Evolutionary conservation across 1,140 invertebrate genomes (phyloP).

Genomic region (Fopius arisanus): DNA sequence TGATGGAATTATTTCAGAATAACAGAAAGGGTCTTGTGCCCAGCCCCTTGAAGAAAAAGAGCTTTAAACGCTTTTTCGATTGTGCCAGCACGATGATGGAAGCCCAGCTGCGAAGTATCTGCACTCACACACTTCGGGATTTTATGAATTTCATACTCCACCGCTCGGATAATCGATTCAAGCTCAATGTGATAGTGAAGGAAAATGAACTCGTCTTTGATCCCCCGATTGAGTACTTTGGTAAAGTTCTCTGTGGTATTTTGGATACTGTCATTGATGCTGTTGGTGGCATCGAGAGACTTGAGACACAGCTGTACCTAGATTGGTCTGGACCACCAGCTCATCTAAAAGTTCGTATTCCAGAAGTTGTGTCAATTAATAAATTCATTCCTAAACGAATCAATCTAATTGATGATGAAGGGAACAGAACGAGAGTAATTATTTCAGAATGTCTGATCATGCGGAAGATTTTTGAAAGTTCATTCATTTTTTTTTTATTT

Average conservation of each 20-base stretch:
- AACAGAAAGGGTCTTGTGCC: slow-evolving; percentile 81
- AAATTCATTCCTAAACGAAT: too few species aligned
- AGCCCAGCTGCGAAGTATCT: slow-evolving; percentile 80
- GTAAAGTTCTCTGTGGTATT: slow-evolving; percentile 73
- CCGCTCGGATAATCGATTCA: slow-evolving; percentile 73
- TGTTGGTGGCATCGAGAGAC: slow-evolving; percentile 73
- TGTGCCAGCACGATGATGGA: slow-evolving; percentile 88
- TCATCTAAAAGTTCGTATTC: slow-evolving; percentile 62
- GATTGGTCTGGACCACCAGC: slow-evolving; percentile 64
- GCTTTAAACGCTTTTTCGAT: slow-evolving; percentile 83
- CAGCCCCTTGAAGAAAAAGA: slow-evolving; percentile 71
- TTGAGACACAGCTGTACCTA: slow-evolving; percentile 77
- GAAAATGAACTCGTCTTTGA: slow-evolving; percentile 78
- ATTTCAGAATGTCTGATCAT: too few species aligned
- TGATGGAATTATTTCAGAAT: slow-evolving; percentile 64
- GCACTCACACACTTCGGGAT: slow-evolving; percentile 78
- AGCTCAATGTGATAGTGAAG: slow-evolving; percentile 75
- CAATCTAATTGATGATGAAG: too few species aligned
- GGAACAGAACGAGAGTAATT: too few species aligned
- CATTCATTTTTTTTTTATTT: too few species aligned
- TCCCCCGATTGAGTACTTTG: slow-evolving; percentile 80
- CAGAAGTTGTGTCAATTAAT: too few species aligned
- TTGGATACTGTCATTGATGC: slow-evolving; percentile 78
- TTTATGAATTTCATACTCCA: slow-evolving; percentile 77
- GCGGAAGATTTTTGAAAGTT: too few species aligned